Conservation (phyloP, 2,797 vertebrate species). For the Hyperoplus lanceolatus region DNA sequence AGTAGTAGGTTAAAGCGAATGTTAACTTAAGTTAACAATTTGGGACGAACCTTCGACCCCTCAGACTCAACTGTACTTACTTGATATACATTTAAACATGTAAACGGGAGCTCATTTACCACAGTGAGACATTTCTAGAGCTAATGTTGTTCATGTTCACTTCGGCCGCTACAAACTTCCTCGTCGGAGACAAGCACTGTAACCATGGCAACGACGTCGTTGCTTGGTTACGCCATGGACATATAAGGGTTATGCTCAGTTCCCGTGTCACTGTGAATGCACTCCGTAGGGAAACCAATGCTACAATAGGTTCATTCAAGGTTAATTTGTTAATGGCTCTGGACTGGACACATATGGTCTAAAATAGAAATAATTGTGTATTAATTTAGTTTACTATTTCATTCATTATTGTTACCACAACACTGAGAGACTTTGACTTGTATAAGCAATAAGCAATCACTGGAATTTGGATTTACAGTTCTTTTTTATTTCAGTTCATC, state of each 20-base stretch:
- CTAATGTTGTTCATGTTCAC: background rate
- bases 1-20: too few relatives aligned
- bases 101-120: background rate
- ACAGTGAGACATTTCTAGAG: accelerated
- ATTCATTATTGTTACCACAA: background rate
- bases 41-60: background rate
- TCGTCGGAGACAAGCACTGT: slow-evolving; percentile 47
- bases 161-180: slow-evolving; percentile 32
- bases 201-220: slow-evolving; percentile 56
- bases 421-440: too few relatives aligned
- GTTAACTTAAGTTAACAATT: slow-evolving; percentile 6
- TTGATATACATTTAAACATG: background rate
- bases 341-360: too few relatives aligned
- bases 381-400: background rate
- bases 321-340: too few relatives aligned
- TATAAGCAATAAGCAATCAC: background rate
- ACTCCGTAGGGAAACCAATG: slow-evolving; percentile 42
- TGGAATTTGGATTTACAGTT: background rate
- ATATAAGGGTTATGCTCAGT: slow-evolving; percentile 38
- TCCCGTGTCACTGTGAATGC: slow-evolving; percentile 65
- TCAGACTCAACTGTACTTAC: background rate
- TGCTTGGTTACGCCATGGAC: slow-evolving; percentile 40
- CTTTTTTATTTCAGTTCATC: background rate
- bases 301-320: background rate
- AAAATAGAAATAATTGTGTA: too few relatives aligned